phyloP scores from a whole-genome alignment of 2,888 invertebrate species.

The Taenaris catops region DNA sequence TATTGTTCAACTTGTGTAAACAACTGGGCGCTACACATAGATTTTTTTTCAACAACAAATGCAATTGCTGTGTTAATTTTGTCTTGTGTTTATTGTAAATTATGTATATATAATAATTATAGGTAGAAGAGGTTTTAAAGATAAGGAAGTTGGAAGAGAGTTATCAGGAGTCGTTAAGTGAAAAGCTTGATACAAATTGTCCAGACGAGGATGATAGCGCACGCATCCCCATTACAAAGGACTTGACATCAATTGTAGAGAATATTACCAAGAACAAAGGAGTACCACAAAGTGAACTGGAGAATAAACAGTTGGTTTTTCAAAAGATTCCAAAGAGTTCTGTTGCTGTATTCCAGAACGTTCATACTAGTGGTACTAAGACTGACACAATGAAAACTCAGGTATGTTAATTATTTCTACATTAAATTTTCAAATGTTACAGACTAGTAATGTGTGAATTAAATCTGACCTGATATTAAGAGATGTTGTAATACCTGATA shows the following conservation, averaged over 20 bases:
- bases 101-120: slow-evolving; percentile 23
- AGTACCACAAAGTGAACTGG: slow-evolving; percentile 27
- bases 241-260: slow-evolving; percentile 78
- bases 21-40: too few species aligned
- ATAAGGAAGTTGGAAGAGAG: slow-evolving; percentile 69
- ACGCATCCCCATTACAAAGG: slow-evolving; percentile 69
- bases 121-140: slow-evolving; percentile 65
- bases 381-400: slow-evolving; percentile 79
- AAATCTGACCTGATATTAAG: too few species aligned
- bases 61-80: too few species aligned
- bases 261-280: slow-evolving; percentile 59
- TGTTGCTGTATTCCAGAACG: slow-evolving; percentile 83
- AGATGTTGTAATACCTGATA: too few species aligned
- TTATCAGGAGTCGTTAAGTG: slow-evolving; percentile 57
- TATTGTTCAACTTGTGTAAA: too few species aligned
- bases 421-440: too few species aligned
- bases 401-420: slow-evolving; percentile 64
- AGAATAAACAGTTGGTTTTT: slow-evolving; percentile 51
- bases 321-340: slow-evolving; percentile 80
- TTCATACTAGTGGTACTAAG: slow-evolving; percentile 45
- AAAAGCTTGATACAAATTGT: slow-evolving; percentile 29
- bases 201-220: slow-evolving; percentile 38
- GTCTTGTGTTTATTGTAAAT: too few species aligned
- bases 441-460: too few species aligned
- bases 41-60: too few species aligned